Evolutionary conservation across 2,113 vertebrate genomes (phyloP).

Genomic region (Lucifuga dentata): DNA sequence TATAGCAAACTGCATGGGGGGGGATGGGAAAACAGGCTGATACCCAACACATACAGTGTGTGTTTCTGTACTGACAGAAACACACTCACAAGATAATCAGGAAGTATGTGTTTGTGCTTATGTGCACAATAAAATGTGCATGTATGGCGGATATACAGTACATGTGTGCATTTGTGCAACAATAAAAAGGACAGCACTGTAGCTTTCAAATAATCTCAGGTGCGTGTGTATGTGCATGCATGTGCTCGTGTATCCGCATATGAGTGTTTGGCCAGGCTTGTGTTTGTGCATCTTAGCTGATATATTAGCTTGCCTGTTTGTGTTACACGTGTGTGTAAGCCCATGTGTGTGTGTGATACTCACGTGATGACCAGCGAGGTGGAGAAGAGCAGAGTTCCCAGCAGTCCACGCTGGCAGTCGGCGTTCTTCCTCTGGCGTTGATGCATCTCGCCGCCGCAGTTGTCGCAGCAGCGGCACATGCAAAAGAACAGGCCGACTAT

Average conservation of each 20-base stretch:
- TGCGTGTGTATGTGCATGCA: not conserved
- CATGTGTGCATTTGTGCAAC: conserved; percentile 1
- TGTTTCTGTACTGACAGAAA: not conserved
- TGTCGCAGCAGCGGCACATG: conserved; percentile 95
- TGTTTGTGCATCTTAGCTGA: not conserved
- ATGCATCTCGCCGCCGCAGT: conserved; percentile 98
- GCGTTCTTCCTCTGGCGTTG: conserved; percentile 95
- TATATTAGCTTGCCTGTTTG: not conserved
- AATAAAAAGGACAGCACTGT: not conserved
- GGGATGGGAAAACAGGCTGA: conserved; percentile 24
- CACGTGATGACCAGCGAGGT: conserved; percentile 91
- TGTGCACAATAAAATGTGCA: not conserved
- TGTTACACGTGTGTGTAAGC: not conserved
- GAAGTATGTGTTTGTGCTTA: conserved; percentile 8
- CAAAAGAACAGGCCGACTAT: conserved; percentile 92
- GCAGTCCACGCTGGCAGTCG: conserved; percentile 85
- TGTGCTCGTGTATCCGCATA: not conserved
- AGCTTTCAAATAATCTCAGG: not conserved
- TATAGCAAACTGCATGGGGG: conserved; percentile 58
- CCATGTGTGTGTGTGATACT: conserved; percentile 74
- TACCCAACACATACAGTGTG: conserved; percentile 16
- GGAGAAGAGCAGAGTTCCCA: conserved; percentile 83
- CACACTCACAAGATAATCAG: conserved; percentile 88
- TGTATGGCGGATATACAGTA: no score
- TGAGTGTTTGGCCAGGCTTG: not conserved